Conservation (phyloP, 2,888 invertebrate species). For the Calameuta filiformis region DNA sequence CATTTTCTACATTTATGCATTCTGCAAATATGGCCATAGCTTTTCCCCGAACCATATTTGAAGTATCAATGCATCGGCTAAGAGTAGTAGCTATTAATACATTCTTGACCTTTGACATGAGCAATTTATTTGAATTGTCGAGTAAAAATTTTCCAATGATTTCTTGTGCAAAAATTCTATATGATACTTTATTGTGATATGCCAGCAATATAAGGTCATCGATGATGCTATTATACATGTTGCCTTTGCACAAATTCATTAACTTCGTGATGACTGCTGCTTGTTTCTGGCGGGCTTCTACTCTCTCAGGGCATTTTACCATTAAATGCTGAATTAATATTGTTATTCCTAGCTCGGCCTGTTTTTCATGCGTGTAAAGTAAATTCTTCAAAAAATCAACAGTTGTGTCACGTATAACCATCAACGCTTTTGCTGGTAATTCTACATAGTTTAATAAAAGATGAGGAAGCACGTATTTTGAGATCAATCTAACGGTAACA, state of each 20-base stretch:
- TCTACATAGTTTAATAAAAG: slow-evolving; percentile 49
- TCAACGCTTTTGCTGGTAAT: slow-evolving; percentile 36
- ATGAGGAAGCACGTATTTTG: slow-evolving; percentile 63
- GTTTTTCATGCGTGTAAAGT: slow-evolving; percentile 31
- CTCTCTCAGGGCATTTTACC: slow-evolving; percentile 53
- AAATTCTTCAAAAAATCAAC: slow-evolving; percentile 50
- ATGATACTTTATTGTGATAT: slow-evolving; percentile 63
- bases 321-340: slow-evolving; percentile 55
- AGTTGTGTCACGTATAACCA: slow-evolving; percentile 46
- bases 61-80: slow-evolving; percentile 70
- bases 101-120: slow-evolving; percentile 26
- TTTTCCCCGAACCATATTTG: slow-evolving; percentile 72
- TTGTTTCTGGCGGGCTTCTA: slow-evolving; percentile 57
- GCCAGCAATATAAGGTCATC: slow-evolving; percentile 46
- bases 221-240: slow-evolving; percentile 33
- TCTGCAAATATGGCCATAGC: slow-evolving; percentile 72
- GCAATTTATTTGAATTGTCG: slow-evolving; percentile 29
- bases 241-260: slow-evolving; percentile 41
- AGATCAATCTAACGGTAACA: slow-evolving; percentile 58
- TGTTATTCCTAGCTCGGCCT: slow-evolving; percentile 41
- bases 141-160: slow-evolving; percentile 65
- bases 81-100: slow-evolving; percentile 68
- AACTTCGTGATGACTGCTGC: slow-evolving; percentile 51
- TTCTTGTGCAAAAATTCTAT: slow-evolving; percentile 68
- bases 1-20: slow-evolving; percentile 57